Evolutionary conservation across 2,797 vertebrate species (phyloP), one percentile per base, ranked within the genome.

Genomic region (Podarcis lilfordi): DNA sequence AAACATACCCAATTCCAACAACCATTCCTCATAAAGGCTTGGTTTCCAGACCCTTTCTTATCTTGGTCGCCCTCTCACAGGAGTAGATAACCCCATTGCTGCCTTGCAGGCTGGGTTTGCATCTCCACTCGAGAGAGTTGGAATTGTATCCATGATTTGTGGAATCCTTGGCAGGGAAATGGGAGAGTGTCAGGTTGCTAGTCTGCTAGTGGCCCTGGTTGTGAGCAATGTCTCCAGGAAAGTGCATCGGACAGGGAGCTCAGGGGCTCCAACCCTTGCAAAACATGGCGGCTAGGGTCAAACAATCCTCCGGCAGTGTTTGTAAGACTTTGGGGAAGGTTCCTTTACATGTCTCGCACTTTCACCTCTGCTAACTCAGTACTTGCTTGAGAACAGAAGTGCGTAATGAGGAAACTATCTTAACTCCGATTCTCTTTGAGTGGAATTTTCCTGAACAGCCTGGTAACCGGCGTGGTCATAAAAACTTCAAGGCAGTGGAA

Each of bases 391-490:
- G 86, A 43, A 0, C 40, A 59, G 32, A 90, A 85, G 88, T 29
- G 64, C 0, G 1, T 0, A 32, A 90, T 81, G 87, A 66, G 88
- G 88, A 59, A 89, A 86, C 1, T 3, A 27, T 64, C 10, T 25
- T 25, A 85, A 69, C 25, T 1, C 25, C 50, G 1, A 55, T 83
- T 25, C 1, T 11, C 61, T 93, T 66, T 2, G 8, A 81, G 86
- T 88, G 88, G 90, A 91, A 37, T 86, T 89, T 91, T 80, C 92
- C 37, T 71, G 84, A 78, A 89, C 29, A 0, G 78, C 0, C 17
- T 81, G 90, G 86, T 94, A 92, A 91, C 90, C 82, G 81, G 86
- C 82, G 80, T 86, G 91, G 90, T 88, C 92, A 80, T 76, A 85
- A 93, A 91, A 84, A 45, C 86, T 89, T 82, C 11, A 40, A 86